A percentile compares a stretch with the other conserved stretches of the same genome.
Conservation (phyloP, 2,113 vertebrate species). For the Sinocyclocheilus grahami region DNA sequence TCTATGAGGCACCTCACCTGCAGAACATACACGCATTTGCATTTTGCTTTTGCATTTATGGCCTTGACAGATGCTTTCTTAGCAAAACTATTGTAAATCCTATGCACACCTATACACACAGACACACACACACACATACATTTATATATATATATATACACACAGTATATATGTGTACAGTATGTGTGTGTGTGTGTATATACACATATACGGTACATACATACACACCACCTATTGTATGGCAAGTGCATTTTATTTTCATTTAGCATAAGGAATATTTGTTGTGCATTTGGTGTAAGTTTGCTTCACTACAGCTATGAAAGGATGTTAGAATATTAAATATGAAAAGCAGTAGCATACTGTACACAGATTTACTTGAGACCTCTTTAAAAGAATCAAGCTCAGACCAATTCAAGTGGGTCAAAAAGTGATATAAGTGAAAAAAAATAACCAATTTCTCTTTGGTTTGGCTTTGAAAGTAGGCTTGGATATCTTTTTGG, state of each 20-base stretch:
- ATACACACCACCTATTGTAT: too few relatives aligned
- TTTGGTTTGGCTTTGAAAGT: neutral
- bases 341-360: neutral
- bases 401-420: neutral
- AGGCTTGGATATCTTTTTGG: neutral
- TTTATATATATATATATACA: too few relatives aligned
- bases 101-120: neutral
- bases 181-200: too few relatives aligned
- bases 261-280: neutral
- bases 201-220: too few relatives aligned
- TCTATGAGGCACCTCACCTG: neutral
- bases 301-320: neutral
- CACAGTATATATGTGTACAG: too few relatives aligned
- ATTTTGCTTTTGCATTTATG: constrained; percentile 3
- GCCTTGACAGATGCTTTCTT: neutral
- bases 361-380: neutral
- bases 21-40: constrained; percentile 21
- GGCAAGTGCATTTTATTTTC: neutral
- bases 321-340: neutral
- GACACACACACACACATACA: too few relatives aligned
- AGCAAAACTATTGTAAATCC: neutral
- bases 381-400: neutral
- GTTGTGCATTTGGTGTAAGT: neutral
- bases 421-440: neutral
- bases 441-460: neutral